A percentile compares a stretch with the other conserved stretches of the same genome.
Evolutionary conservation across 2,113 vertebrate species (phyloP).

Genomic region (Thryonomys swinderianus): DNA sequence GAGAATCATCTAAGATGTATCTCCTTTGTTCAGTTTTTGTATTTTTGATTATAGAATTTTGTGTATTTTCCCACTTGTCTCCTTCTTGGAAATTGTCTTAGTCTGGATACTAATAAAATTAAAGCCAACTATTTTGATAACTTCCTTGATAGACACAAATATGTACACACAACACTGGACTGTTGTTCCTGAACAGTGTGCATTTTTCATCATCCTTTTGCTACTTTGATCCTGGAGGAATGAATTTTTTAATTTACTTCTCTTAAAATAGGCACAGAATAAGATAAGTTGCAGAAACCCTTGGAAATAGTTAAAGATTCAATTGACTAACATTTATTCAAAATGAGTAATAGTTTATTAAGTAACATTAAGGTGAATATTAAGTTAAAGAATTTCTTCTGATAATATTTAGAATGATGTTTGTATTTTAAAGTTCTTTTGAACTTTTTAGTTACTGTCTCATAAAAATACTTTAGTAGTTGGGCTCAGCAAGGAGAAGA

Average conservation of each 20-base stretch:
- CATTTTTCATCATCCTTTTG: neutral
- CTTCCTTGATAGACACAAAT: neutral
- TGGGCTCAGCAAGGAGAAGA: neutral
- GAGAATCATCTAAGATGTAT: neutral
- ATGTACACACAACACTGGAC: neutral
- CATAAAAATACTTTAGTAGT: conserved; percentile 29
- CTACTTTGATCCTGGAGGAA: neutral
- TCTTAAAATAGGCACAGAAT: neutral
- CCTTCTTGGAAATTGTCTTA: neutral
- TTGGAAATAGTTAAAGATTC: conserved; percentile 28
- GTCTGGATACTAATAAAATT: neutral
- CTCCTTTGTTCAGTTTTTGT: neutral
- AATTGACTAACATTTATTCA: neutral
- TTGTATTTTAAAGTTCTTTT: neutral
- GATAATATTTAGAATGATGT: neutral
- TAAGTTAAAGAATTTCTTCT: neutral
- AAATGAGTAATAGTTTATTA: neutral
- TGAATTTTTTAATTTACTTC: neutral
- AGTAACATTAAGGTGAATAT: neutral
- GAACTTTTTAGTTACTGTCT: neutral
- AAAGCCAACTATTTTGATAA: neutral
- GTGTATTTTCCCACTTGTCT: neutral
- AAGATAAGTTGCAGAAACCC: neutral
- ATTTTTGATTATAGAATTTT: neutral
- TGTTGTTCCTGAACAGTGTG: neutral